These are phyloP conservation scores for Cataglyphis hispanica DNA, from an alignment of 1,140 invertebrate species.

Conservation along the genomic window DNA sequence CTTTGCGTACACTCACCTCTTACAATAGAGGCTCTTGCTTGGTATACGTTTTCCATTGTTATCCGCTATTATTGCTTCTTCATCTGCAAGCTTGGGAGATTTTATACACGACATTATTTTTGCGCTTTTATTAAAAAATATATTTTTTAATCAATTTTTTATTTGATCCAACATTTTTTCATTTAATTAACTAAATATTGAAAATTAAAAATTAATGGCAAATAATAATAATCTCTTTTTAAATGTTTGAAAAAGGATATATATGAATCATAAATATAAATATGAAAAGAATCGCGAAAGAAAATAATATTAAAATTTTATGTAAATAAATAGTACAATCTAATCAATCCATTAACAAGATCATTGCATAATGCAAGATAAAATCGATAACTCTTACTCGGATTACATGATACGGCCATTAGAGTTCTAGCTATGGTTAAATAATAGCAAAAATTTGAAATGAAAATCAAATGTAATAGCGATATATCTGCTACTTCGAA, in stretches of 20 bases:
- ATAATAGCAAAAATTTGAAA: background rate
- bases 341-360: background rate
- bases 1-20: background rate
- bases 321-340: background rate
- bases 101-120: background rate
- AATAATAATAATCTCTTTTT: background rate
- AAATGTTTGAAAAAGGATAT: background rate
- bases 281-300: background rate
- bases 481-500: slow-evolving; percentile 41
- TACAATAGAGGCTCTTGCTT: background rate
- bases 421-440: background rate
- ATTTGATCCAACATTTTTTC: background rate
- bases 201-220: background rate
- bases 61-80: slow-evolving; percentile 7
- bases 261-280: background rate
- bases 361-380: background rate
- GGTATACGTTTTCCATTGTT: slow-evolving; percentile 1
- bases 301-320: background rate
- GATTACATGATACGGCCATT: background rate
- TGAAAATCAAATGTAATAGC: slow-evolving; percentile 20
- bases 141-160: slow-evolving; percentile 6
- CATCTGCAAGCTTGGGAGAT: background rate
- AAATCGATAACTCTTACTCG: background rate
- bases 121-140: background rate
- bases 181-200: background rate